phyloP scores from a whole-genome alignment of 2,797 vertebrate genomes.

The Sebastes nivosus region DNA sequence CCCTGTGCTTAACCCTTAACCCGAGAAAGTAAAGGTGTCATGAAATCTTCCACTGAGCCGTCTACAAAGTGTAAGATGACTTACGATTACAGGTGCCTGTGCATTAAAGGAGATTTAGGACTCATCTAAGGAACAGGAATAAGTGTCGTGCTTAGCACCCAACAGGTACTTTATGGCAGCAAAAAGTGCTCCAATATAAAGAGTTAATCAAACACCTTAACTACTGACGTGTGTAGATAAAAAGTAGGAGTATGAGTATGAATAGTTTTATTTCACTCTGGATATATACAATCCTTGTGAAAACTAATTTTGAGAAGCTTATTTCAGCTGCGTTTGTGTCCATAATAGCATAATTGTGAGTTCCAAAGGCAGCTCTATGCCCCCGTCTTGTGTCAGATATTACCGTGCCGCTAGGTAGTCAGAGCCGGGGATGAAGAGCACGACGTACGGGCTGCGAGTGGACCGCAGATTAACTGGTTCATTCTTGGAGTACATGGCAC shows the following conservation, averaged over 20 bases:
- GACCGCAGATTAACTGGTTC: constrained; percentile 74
- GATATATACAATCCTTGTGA: neutral
- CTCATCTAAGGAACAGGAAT: constrained; percentile 58
- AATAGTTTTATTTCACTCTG: neutral
- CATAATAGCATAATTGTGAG: neutral
- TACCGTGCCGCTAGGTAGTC: constrained; percentile 42
- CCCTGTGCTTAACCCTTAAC: constrained; percentile 92
- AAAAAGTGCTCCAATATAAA: neutral
- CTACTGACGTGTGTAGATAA: neutral
- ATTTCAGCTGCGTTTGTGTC: neutral
- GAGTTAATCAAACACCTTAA: constrained; percentile 15
- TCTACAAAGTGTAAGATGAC: constrained; percentile 83
- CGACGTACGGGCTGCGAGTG: constrained; percentile 46
- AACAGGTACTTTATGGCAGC: constrained; percentile 53
- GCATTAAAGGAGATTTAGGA: constrained; percentile 76
- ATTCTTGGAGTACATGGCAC: constrained; percentile 68
- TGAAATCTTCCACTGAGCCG: constrained; percentile 83
- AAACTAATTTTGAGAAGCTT: neutral
- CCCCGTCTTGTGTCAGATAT: constrained; percentile 14
- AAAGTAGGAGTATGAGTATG: neutral
- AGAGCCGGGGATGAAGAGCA: constrained; percentile 34
- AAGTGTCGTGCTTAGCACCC: constrained; percentile 53
- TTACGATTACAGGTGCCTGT: constrained; percentile 69
- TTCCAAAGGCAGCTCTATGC: neutral
- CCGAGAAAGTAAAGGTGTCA: constrained; percentile 85